Base-by-base conservation (phyloP, 2,797 vertebrate genomes). In the Fistularia tabacaria region DNA sequence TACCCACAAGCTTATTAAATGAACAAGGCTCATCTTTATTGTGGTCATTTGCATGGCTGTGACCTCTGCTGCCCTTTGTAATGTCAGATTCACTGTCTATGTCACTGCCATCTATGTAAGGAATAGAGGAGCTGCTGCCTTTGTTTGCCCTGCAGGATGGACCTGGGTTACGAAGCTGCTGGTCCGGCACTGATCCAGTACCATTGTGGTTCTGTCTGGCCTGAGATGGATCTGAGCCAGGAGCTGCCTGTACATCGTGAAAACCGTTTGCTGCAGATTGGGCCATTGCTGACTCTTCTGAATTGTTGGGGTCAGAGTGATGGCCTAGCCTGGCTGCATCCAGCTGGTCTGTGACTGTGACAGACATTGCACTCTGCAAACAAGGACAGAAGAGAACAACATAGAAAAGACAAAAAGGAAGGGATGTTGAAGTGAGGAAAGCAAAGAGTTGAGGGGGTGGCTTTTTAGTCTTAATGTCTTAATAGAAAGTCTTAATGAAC, bases 71-170 rank as follows among this genome's bases (percentile, higher is more conserved):
- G 76, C 74, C 88, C 89, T 92, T 93, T 66, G 92, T 86, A 60
- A 92, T 89, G 63, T 95, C 94, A 62, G 91, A 93, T 87, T 97
- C 95, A 58, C 94, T 96, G 92, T 97, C 95, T 95, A 94, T 90
- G 69, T 97, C 95, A 88, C 94, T 96, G 93, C 94, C 94, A 93
- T 97, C 94, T 92, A 97, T 97, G 91, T 96, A 97, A 84, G 95
- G 94, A 73, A 97, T 97, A 87, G 95, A 97, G 54, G 92, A 91
- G 77, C 90, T 94, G 91, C 95, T 97, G 92, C 94, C 94, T 85
- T 89, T 87, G 86, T 94, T 93, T 90, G 94, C 94, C 87, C 92
- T 91, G 89, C 91, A 93, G 92, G 94, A 92, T 93, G 94, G 93
- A 97, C 95, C 95, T 97, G 94, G 93, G 93, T 92, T 93, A 72